Evolutionary conservation across 2,113 vertebrate species (phyloP).

Genomic region (Myrmecophaga tridactyla): DNA sequence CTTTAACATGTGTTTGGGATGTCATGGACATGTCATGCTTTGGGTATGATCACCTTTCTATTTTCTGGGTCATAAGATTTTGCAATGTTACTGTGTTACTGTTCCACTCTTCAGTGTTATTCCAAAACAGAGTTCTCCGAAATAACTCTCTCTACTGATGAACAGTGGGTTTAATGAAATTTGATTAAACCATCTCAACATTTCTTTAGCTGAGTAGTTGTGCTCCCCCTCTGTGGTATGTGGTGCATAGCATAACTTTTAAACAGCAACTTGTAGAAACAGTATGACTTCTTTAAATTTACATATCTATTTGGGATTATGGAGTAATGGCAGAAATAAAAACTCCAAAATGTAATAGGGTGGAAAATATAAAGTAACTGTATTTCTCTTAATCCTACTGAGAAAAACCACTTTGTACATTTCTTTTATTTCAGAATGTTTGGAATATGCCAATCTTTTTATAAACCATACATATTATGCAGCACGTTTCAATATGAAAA

Average conservation of each 20-base stretch:
- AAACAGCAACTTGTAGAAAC: slow-evolving; percentile 84
- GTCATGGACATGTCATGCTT: neutral
- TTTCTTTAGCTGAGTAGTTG: slow-evolving; percentile 31
- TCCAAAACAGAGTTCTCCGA: neutral
- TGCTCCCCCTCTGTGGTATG: slow-evolving; percentile 81
- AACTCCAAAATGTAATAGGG: slow-evolving; percentile 68
- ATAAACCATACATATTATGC: neutral
- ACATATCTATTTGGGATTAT: slow-evolving; percentile 81
- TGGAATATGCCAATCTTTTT: slow-evolving; percentile 53
- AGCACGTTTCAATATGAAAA: slow-evolving; percentile 37
- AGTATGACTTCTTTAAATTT: slow-evolving; percentile 79
- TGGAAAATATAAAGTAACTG: slow-evolving; percentile 53
- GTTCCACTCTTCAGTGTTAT: neutral
- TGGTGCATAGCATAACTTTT: slow-evolving; percentile 69
- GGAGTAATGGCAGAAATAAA: slow-evolving; percentile 76
- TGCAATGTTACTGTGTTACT: neutral
- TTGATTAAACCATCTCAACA: slow-evolving; percentile 34
- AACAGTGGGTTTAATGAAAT: neutral
- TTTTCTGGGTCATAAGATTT: neutral
- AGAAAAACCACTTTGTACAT: slow-evolving; percentile 63
- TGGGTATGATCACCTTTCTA: neutral
- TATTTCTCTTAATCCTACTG: slow-evolving; percentile 65
- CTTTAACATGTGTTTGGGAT: neutral
- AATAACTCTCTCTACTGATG: neutral
- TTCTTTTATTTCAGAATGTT: slow-evolving; percentile 63